These are phyloP conservation scores for Anastatus disparis DNA, from an alignment of 1,140 invertebrate genomes.

Conservation along the genomic window DNA sequence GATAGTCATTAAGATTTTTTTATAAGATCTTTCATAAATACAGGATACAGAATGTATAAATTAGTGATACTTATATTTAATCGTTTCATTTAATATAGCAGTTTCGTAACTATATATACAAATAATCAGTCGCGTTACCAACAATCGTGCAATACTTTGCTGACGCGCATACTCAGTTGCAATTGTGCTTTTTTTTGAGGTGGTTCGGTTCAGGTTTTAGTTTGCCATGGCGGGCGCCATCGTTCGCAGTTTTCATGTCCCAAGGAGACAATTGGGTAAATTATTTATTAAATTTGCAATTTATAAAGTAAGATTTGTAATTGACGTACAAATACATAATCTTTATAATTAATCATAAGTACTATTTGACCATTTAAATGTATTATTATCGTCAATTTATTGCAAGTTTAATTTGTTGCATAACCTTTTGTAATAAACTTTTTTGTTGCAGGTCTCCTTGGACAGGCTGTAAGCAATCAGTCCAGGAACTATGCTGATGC, in stretches of 20 bases:
- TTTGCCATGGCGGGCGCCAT: conserved; percentile 75
- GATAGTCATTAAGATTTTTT: too few relatives aligned
- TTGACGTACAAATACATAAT: neutral
- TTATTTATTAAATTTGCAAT: conserved; percentile 24
- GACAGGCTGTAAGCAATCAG: conserved; percentile 51
- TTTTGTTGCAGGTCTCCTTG: conserved; percentile 57
- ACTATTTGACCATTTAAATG: too few relatives aligned
- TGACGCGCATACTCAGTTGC: too few relatives aligned
- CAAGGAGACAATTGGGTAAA: conserved; percentile 70
- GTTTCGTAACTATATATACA: too few relatives aligned
- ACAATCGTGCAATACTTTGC: too few relatives aligned
- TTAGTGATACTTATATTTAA: too few relatives aligned
- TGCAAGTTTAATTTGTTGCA: conserved; percentile 62
- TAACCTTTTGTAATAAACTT: conserved; percentile 53
- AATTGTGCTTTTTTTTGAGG: neutral
- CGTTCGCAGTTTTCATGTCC: conserved; percentile 69
- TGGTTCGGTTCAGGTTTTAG: too few relatives aligned
- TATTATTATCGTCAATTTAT: neutral
- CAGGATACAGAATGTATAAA: too few relatives aligned
- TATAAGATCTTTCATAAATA: too few relatives aligned
- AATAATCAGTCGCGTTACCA: too few relatives aligned
- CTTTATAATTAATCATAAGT: too few relatives aligned
- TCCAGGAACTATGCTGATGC: conserved; percentile 58
- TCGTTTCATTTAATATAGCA: too few relatives aligned
- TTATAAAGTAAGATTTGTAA: neutral